Conservation (phyloP, 2,888 invertebrate genomes). For the Entomobrya proxima region DNA sequence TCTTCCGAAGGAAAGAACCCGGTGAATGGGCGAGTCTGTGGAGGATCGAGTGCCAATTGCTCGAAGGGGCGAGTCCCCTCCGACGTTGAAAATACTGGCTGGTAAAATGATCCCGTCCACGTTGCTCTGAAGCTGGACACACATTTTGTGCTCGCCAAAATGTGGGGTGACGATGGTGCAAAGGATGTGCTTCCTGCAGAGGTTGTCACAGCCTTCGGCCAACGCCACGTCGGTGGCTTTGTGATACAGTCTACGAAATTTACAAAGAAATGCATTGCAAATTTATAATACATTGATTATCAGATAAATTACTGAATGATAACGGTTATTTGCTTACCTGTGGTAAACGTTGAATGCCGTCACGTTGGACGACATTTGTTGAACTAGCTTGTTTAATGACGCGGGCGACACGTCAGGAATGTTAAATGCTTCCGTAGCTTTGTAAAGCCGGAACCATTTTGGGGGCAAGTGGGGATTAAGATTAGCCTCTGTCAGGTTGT, state of each 20-base stretch:
- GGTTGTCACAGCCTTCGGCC: constrained; percentile 78
- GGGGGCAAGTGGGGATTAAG: constrained; percentile 81
- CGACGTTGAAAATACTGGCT: constrained; percentile 69
- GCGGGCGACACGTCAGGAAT: constrained; percentile 81
- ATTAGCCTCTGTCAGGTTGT: constrained; percentile 87
- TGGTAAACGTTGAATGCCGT: constrained; percentile 78
- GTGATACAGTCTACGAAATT: constrained; percentile 79
- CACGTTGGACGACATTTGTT: constrained; percentile 81
- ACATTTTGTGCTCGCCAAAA: constrained; percentile 78
- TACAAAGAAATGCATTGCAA: not conserved
- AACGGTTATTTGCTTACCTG: constrained; percentile 75
- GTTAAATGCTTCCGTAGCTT: constrained; percentile 83
- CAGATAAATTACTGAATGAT: not conserved
- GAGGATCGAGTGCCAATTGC: constrained; percentile 56
- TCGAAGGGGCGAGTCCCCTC: constrained; percentile 52
- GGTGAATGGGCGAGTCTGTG: constrained; percentile 59
- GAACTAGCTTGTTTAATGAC: constrained; percentile 82
- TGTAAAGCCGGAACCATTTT: constrained; percentile 84
- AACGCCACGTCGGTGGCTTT: constrained; percentile 80
- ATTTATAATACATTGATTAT: not conserved
- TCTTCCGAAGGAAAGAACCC: constrained; percentile 65
- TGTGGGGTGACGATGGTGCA: constrained; percentile 82
- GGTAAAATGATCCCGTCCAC: constrained; percentile 71
- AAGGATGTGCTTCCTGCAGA: constrained; percentile 80
- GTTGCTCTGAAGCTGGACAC: constrained; percentile 76